Evolutionary conservation across 2,888 invertebrate species (phyloP).

Genomic region (Octonoba sinensis): DNA sequence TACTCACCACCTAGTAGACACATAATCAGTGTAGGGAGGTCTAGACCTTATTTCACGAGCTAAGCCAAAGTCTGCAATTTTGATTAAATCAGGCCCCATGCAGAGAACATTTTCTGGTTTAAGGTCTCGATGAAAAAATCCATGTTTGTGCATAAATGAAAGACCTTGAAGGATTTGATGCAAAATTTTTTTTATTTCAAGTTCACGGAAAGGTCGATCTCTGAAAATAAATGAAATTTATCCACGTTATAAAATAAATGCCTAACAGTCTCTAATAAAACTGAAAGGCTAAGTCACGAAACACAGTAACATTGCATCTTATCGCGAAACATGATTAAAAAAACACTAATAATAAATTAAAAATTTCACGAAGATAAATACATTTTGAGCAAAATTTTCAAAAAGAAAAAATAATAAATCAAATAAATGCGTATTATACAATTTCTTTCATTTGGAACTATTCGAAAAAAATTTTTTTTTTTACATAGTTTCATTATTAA

Average conservation of each 20-base stretch:
- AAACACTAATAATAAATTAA: too few species aligned
- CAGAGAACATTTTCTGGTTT: conserved; percentile 99
- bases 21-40: conserved; percentile 99
- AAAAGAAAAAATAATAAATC: too few species aligned
- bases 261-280: too few species aligned
- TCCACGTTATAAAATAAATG: not conserved
- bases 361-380: too few species aligned
- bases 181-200: conserved; percentile 82
- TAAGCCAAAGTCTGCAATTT: conserved; percentile 97
- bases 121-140: conserved; percentile 98
- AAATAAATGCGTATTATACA: too few species aligned
- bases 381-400: too few species aligned
- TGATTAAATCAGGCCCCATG: conserved; percentile 94
- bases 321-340: too few species aligned
- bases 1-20: conserved; percentile 90
- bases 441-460: too few species aligned
- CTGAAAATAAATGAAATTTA: conserved; percentile 6
- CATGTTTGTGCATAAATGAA: conserved; percentile 98
- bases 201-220: conserved; percentile 48
- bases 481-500: too few species aligned
- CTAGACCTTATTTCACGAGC: conserved; percentile 96
- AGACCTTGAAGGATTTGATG: conserved; percentile 93
- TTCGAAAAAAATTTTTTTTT: too few species aligned
- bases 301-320: too few species aligned
- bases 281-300: too few species aligned